These are phyloP conservation scores for Carposina sasakii DNA, from an alignment of 1,140 invertebrate species.

Conservation along the genomic window DNA sequence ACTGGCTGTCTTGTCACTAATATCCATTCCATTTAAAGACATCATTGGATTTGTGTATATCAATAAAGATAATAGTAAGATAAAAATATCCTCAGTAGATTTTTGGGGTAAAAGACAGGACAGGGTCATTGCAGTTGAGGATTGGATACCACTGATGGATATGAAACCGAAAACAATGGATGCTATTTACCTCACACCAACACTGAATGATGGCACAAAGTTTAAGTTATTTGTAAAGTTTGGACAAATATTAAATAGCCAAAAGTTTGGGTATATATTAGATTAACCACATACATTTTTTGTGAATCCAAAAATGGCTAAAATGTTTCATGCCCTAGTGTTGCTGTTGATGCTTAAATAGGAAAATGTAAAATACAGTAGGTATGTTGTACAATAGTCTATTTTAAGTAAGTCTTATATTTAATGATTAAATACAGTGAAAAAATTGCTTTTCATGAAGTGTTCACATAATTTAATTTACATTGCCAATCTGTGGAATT, in stretches of 20 bases:
- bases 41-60: conserved; percentile 74
- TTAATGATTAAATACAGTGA: conserved; percentile 35
- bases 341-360: no score
- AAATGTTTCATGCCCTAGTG: no score
- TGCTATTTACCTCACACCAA: conserved; percentile 49
- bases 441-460: conserved; percentile 34
- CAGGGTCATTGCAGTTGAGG: conserved; percentile 46
- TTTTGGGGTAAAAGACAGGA: conserved; percentile 74
- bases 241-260: conserved; percentile 46
- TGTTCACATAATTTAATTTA: no score
- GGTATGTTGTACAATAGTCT: no score
- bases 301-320: no score
- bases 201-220: conserved; percentile 47
- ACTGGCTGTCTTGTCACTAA: conserved; percentile 41
- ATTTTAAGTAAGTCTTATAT: no score
- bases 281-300: no score
- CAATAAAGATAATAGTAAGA: conserved; percentile 59
- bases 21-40: conserved; percentile 62
- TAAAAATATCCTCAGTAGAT: conserved; percentile 73
- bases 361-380: no score
- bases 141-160: conserved; percentile 70
- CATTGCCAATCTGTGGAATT: no score
- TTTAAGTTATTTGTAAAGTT: conserved; percentile 56
- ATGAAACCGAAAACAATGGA: conserved; percentile 39
- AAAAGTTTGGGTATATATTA: conserved; percentile 51